Conservation (phyloP, 1,140 invertebrate species). For the Ylistrum balloti region DNA sequence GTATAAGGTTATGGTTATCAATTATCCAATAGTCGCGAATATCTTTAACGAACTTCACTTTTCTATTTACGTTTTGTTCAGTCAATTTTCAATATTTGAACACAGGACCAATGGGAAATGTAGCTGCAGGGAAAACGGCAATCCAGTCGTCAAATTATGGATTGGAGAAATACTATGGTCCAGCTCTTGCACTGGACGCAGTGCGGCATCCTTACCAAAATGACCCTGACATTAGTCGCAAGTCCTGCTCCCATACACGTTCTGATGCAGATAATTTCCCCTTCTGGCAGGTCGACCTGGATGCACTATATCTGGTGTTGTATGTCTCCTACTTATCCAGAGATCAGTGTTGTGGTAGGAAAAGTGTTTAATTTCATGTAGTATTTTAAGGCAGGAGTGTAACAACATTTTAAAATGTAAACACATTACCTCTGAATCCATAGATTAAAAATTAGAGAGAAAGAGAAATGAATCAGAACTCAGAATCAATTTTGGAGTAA, state of each 20-base stretch:
- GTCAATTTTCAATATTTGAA: too few relatives aligned
- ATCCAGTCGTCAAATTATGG: not conserved
- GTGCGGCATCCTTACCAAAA: not conserved
- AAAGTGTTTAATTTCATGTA: too few relatives aligned
- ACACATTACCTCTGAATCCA: too few relatives aligned
- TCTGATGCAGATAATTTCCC: not conserved
- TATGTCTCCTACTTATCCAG: not conserved
- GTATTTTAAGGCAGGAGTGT: too few relatives aligned
- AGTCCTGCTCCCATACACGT: not conserved
- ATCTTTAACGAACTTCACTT: too few relatives aligned
- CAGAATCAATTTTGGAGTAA: too few relatives aligned
- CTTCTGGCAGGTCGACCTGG: not conserved
- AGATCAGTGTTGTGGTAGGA: not conserved
- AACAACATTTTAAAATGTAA: too few relatives aligned
- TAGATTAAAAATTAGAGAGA: too few relatives aligned
- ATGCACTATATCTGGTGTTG: not conserved
- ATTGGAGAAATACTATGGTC: not conserved
- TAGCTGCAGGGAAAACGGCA: not conserved
- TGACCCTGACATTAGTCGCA: not conserved
- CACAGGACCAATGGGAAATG: not conserved
- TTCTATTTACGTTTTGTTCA: too few relatives aligned
- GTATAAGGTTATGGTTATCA: too few relatives aligned
- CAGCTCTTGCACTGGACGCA: not conserved
- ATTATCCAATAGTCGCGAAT: too few relatives aligned
- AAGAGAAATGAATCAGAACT: too few relatives aligned